Percentiles rank a stretch among this genome's conserved stretches.
phyloP scores from a whole-genome alignment of 2,888 invertebrate genomes.

The Acronicta psi region DNA sequence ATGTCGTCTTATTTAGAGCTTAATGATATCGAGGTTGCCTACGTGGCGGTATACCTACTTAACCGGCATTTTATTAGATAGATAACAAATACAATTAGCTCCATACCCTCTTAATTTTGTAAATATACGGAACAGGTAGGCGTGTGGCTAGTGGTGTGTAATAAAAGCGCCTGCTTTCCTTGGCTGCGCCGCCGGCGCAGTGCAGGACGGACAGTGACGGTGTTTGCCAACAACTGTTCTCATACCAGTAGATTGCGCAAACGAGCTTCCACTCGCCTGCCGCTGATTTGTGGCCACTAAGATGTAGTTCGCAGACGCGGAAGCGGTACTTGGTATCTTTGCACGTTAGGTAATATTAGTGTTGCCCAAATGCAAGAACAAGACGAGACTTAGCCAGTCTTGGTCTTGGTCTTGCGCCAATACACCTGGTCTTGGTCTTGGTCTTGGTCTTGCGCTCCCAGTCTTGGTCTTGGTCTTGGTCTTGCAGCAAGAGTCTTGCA shows the following conservation, averaged over 20 bases:
- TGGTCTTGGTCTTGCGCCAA: too few species aligned
- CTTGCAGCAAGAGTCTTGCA: too few species aligned
- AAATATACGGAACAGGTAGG: background rate
- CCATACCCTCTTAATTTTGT: constrained; percentile 1
- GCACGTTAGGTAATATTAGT: constrained; percentile 61
- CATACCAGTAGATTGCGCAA: constrained; percentile 56
- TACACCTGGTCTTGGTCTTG: too few species aligned
- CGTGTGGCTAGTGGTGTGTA: background rate
- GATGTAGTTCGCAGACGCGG: constrained; percentile 62
- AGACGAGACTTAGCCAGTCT: too few species aligned
- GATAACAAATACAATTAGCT: constrained; percentile 4
- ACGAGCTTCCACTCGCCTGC: constrained; percentile 56
- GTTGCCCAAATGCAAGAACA: too few species aligned
- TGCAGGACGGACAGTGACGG: constrained; percentile 43
- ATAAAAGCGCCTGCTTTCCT: constrained; percentile 3
- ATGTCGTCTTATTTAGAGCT: constrained; percentile 5
- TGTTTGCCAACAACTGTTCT: constrained; percentile 50
- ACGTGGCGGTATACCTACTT: background rate
- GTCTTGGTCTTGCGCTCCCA: too few species aligned
- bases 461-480: too few species aligned
- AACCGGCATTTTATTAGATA: constrained; percentile 1
- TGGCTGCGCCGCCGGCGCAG: background rate
- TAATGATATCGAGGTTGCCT: constrained; percentile 7
- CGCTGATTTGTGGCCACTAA: constrained; percentile 64
- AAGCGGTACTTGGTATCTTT: constrained; percentile 53